Evolutionary conservation across 2,888 invertebrate genomes (phyloP), one percentile per base, ranked within the genome.

Genomic region (Aleiodes testaceus): DNA sequence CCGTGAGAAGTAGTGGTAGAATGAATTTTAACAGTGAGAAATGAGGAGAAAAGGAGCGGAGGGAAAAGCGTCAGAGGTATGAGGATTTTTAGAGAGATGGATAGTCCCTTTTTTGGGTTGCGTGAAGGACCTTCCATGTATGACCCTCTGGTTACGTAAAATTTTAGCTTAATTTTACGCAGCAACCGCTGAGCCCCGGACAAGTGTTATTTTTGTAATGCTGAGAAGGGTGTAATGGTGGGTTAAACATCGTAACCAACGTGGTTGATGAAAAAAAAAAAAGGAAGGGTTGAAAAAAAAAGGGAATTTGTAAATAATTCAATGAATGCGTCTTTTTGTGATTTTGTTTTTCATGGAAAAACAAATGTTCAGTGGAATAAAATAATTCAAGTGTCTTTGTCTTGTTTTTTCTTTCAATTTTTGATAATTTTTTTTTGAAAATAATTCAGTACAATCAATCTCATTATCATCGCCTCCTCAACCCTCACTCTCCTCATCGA

Each of bases 181-280:
- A 42, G 66, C 45, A 47, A 59, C 53, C 44, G 67, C 49, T 11
- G 30, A 49, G 30, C 16, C 53, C 72, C 63, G 79, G 79, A 81
- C 80, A 80, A 85, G 82, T 81, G 82, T 83, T 85, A 84, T 84
- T 85, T 85, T 85, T 83, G 82, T 83, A 82, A 85, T 85, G 84
- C 79, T 74, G 72, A 74, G 65, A 72, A 65, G 64, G 64, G 69
- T 70, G 50, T 59, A 59, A 59, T 59, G 59, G 36, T 59, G 59
- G 59, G 59, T 59, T 59, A 59, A 59, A 59, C 59, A 59, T 59
- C 42, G 59, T 36, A 59, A 42, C 59, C 42, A 36, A 42, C 42
- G 18, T 55, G 30, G 55, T 36, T 36, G 26, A 6, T 11, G 42
- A 59, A 42, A 53, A 26, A 53, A 26, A 52, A n/a, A 14, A 14